phyloP scores from a whole-genome alignment of 1,140 invertebrate species.

The Uloborus diversus region DNA sequence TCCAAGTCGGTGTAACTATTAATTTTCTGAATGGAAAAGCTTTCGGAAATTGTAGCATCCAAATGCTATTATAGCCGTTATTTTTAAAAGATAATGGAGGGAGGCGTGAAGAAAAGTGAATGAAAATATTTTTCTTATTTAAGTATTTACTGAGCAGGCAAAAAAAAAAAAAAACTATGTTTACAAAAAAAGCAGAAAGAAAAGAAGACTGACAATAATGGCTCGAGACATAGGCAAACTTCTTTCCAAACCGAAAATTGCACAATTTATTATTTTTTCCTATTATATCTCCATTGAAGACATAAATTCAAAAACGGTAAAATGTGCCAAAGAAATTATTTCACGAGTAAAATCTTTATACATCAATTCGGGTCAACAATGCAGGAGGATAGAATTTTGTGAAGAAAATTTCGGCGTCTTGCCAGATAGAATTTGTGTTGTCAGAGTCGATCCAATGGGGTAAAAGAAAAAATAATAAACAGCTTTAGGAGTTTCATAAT shows the following conservation, averaged over 20 bases:
- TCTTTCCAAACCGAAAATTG: not conserved
- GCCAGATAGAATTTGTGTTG: not conserved
- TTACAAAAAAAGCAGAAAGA: too few species aligned
- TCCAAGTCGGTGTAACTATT: too few species aligned
- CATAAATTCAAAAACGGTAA: conserved; percentile 50
- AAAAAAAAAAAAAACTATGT: too few species aligned
- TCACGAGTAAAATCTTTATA: conserved; percentile 51
- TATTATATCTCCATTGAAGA: not conserved
- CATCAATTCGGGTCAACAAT: conserved; percentile 44
- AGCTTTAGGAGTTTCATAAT: too few species aligned
- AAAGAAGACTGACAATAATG: too few species aligned
- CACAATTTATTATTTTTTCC: not conserved
- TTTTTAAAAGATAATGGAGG: too few species aligned
- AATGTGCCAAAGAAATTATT: conserved; percentile 54
- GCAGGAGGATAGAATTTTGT: not conserved
- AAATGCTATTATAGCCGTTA: too few species aligned
- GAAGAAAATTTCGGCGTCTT: not conserved
- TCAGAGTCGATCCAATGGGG: not conserved
- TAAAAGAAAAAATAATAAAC: not conserved
- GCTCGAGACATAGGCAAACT: not conserved
- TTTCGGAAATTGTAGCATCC: too few species aligned
- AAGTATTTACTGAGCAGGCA: too few species aligned
- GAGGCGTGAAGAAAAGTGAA: too few species aligned
- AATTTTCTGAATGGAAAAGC: too few species aligned
- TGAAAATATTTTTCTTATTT: too few species aligned